Base-by-base conservation (phyloP, 2,888 invertebrate genomes). In the Dorcus parallelipipedus region DNA sequence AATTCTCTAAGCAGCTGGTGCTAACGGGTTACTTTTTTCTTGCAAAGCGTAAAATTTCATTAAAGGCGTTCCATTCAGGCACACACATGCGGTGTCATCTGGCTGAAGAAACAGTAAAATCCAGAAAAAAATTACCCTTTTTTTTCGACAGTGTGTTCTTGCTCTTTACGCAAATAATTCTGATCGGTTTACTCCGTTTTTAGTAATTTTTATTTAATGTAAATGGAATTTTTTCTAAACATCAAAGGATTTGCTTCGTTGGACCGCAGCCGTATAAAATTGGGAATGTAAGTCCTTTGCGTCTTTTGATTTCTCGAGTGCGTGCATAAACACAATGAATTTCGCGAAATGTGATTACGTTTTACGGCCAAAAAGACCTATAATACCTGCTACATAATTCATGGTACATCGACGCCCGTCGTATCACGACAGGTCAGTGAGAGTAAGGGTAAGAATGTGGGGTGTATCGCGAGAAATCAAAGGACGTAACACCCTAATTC, bases 401-500 rank as follows among this genome's bases (percentile, higher is more conserved):
- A 73, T 73, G 66, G 56, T 61, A 60, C 60, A 63, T 65, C 67
- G 64, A 64, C 69, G 64, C 66, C 68, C 65, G 66, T 67, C 70
- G 23, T 20, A 45, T 45, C 23, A 20, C 67, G 65, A 67, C 70
- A 71, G 74, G 73, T 73, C 74, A 73, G 71, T 68, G 66, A 54
- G 49, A 47, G 43, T 45, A 26, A 66, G 69, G 58, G 63, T 59
- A 57, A 53, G 54, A 56, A 55, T 50, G 60, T 52, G 64, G 66
- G 65, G 57, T 56, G 67, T 67, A 71, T 71, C 66, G 69, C 65
- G 67, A 69, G 68, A 72, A 76, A 76, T 76, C 76, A 74, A 74
- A 73, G 72, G 69, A 71, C 69, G 69, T 73, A 74, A 74, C 71
- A 69, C 69, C 73, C 73, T 74, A 72, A 76, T 76, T 76, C 73